Conservation (phyloP, 2,797 vertebrate genomes). For the Brachyalestes nurse region DNA sequence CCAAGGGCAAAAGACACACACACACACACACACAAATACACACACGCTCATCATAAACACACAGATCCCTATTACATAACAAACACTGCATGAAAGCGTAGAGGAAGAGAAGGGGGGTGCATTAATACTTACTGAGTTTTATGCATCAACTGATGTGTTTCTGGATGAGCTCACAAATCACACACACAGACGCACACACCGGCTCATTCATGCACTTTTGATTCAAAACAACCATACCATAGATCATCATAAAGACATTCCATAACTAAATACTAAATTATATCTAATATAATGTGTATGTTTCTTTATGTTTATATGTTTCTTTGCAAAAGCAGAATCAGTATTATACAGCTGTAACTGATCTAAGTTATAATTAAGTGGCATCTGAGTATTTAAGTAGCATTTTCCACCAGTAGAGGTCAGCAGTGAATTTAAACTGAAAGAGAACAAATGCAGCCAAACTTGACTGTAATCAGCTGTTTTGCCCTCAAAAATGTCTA, state of each 20-base stretch:
- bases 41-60: not conserved
- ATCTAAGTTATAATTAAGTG: not conserved
- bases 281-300: not conserved
- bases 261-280: not conserved
- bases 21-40: slow-evolving; percentile 11
- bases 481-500: not conserved
- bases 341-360: not conserved
- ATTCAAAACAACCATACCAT: not conserved
- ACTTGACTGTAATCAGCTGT: not conserved
- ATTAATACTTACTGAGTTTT: slow-evolving; percentile 10
- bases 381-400: not conserved
- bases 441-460: not conserved
- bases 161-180: not conserved
- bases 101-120: not conserved
- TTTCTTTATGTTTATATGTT: too few species aligned
- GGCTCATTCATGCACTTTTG: not conserved
- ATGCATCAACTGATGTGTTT: slow-evolving; percentile 10
- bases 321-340: not conserved
- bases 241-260: not conserved
- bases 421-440: slow-evolving; percentile 20
- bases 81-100: slow-evolving; percentile 28
- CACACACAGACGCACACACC: slow-evolving; percentile 12
- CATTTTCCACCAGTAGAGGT: slow-evolving; percentile 3
- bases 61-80: slow-evolving; percentile 48
- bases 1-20: slow-evolving; percentile 43